These are phyloP conservation scores for Capromys pilorides DNA, from an alignment of 2,797 vertebrate species.

Conservation along the genomic window DNA sequence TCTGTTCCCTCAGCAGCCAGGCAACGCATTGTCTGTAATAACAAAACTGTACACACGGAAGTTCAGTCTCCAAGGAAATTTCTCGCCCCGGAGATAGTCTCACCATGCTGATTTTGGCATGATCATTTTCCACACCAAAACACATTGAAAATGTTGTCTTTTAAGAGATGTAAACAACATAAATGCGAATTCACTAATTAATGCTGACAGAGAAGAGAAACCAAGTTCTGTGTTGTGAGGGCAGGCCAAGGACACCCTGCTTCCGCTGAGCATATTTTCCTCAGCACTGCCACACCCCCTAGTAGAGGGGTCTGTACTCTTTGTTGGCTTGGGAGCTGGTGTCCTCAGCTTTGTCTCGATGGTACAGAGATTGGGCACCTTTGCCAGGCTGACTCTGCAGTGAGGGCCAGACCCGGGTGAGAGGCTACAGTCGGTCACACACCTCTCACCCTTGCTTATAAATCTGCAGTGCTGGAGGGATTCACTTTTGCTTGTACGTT, in stretches of 20 bases:
- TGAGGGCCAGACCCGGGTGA: not conserved
- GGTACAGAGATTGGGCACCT: not conserved
- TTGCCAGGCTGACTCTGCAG: not conserved
- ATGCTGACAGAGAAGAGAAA: constrained; percentile 59
- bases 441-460: not conserved
- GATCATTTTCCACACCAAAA: constrained; percentile 73
- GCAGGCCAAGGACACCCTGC: not conserved
- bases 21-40: constrained; percentile 57
- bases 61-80: constrained; percentile 58
- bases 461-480: not conserved
- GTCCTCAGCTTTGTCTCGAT: not conserved
- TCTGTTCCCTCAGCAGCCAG: constrained; percentile 48
- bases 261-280: not conserved
- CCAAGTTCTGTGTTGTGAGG: constrained; percentile 47
- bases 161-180: constrained; percentile 67
- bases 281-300: not conserved
- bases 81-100: constrained; percentile 65
- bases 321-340: not conserved
- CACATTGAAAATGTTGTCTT: constrained; percentile 74
- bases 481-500: not conserved
- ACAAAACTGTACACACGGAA: constrained; percentile 64
- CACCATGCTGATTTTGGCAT: constrained; percentile 66
- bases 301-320: not conserved
- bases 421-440: not conserved
- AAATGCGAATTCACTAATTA: constrained; percentile 63